phyloP scores from a whole-genome alignment of 2,113 vertebrate species.

The Gopherus evgoodei region DNA sequence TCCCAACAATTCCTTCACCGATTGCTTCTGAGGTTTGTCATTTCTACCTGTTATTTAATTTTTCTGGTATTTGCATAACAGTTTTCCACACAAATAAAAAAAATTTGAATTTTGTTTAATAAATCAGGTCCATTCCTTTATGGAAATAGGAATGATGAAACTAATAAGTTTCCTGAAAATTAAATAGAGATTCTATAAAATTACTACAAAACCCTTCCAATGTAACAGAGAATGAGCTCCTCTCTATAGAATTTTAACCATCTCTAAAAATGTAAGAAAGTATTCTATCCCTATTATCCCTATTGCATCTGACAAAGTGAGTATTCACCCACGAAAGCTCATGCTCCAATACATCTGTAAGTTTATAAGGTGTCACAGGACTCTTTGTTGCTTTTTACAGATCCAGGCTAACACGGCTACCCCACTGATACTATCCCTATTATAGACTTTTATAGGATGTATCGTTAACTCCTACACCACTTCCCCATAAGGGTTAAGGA shows the following conservation, averaged over 20 bases:
- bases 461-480: neutral
- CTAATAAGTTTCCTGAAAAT: neutral
- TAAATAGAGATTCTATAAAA: neutral
- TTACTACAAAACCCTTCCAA: neutral
- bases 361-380: too few species aligned
- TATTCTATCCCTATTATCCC: neutral
- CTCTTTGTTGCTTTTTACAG: too few species aligned
- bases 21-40: neutral
- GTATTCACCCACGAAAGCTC: too few species aligned
- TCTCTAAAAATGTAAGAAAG: neutral
- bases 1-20: neutral
- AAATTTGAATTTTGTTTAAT: neutral
- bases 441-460: rapidly evolving
- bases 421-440: neutral
- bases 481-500: neutral
- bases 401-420: too few species aligned
- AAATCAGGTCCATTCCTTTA: neutral
- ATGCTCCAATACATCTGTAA: too few species aligned
- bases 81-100: neutral
- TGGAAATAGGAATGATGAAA: neutral
- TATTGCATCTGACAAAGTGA: too few species aligned
- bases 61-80: neutral
- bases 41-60: neutral
- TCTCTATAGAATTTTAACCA: neutral
- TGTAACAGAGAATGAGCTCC: neutral